Base-by-base conservation (phyloP, 2,797 vertebrate genomes). In the Streptopelia turtur region DNA sequence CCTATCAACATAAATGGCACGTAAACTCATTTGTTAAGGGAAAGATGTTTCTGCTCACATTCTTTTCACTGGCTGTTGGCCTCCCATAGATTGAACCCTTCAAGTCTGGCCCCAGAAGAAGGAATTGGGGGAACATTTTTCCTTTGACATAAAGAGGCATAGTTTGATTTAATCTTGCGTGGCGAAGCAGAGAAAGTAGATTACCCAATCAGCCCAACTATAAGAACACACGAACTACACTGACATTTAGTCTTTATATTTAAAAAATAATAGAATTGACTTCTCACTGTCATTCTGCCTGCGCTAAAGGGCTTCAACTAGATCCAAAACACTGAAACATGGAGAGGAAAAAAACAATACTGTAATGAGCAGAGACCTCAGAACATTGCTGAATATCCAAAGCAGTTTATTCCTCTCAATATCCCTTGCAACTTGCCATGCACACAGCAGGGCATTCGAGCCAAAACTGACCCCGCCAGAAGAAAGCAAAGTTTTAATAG, bases 11-110 rank as follows among this genome's bases (percentile, higher is more conserved):
- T 61, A 93, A 92, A 90, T 43, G 43, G 83, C 56, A 84, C 85
- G 43, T 55, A 85, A 92, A 79, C 30, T 74, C 65, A 43, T 70
- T 94, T 76, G 71, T 95, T 96, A 92, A 78, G 77, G 31, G 57
- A 57, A 70, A 91, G 52, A 33, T 4, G 11, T 84, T 94, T 90
- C 71, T 71, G 81, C 60, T 92, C 83, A 77, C 2, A 2, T 82
- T 64, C 43, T 82, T 88, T 87, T 70, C 45, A 9, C 75, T 61
- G 66, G 75, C 90, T 93, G 88, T 64, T 89, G 68, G 75, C 41
- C 31, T 94, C 82, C 75, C 60, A 53, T 35, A 77, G 81, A 75
- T 15, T 89, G 83, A 41, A 43, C 28, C 43, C 69, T 93, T 85
- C 68, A 68, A 71, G 60, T n/a, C 64, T 39, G 77, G 78, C 33